Evolutionary conservation across 2,113 vertebrate genomes (phyloP).

Genomic region (Siphamia tubifer): DNA sequence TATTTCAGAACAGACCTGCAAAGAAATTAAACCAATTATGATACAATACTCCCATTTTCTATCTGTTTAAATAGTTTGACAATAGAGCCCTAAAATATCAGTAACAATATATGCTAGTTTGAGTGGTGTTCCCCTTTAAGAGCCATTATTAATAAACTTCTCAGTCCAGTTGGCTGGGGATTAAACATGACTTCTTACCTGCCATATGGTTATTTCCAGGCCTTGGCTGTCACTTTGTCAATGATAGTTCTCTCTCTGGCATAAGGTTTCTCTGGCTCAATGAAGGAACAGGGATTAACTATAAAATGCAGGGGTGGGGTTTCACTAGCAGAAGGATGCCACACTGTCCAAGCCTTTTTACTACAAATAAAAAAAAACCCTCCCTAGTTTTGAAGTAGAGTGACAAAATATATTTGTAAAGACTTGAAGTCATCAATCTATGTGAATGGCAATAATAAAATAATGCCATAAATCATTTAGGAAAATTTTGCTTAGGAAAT

Average conservation of each 20-base stretch:
- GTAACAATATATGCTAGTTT: background rate
- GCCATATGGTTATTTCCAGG: constrained; percentile 15
- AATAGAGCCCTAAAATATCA: background rate
- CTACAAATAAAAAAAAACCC: too few relatives aligned
- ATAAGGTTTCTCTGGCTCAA: background rate
- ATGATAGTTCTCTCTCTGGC: background rate
- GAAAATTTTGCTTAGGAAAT: too few relatives aligned
- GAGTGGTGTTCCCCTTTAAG: background rate
- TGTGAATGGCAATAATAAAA: too few relatives aligned
- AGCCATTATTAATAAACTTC: background rate
- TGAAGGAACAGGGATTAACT: background rate
- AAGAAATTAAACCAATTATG: too few relatives aligned
- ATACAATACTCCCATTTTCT: too few relatives aligned
- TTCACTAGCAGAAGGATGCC: background rate
- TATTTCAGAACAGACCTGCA: too few relatives aligned
- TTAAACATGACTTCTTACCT: constrained; percentile 25
- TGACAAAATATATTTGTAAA: too few relatives aligned
- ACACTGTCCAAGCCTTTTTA: too few relatives aligned
- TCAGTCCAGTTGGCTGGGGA: constrained; percentile 38
- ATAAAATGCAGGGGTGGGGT: background rate
- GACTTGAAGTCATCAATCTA: too few relatives aligned
- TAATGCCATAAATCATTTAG: too few relatives aligned
- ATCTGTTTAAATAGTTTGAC: background rate
- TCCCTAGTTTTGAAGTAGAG: too few relatives aligned
- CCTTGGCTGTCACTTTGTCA: constrained; percentile 14